Conservation (phyloP, 2,888 invertebrate genomes). For the Thymelicus acteon region DNA sequence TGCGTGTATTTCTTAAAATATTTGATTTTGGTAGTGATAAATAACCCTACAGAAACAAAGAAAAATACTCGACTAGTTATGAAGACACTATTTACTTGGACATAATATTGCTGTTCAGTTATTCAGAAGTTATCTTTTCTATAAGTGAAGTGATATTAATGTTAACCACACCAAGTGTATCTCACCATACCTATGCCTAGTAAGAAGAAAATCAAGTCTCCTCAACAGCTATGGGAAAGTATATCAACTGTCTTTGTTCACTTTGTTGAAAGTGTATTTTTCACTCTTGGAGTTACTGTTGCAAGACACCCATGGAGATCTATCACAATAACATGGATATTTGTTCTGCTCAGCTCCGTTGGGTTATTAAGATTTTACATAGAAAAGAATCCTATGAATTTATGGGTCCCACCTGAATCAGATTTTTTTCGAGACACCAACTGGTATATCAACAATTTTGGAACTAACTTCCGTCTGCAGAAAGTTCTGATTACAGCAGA, state of each 20-base stretch:
- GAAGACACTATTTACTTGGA: not conserved
- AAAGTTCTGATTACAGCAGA: constrained; percentile 86
- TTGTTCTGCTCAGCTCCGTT: constrained; percentile 84
- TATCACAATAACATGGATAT: constrained; percentile 81
- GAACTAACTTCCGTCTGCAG: constrained; percentile 86
- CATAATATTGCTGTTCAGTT: not conserved
- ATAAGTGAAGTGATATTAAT: constrained; percentile 22
- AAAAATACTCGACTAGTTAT: constrained; percentile 1
- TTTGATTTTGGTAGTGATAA: no score
- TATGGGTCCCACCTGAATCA: constrained; percentile 91
- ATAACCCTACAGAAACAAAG: not conserved
- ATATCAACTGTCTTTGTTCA: constrained; percentile 72
- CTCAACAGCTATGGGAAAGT: constrained; percentile 75
- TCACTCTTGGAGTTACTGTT: constrained; percentile 86
- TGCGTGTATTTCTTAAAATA: no score
- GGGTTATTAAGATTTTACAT: constrained; percentile 88
- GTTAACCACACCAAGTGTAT: constrained; percentile 10
- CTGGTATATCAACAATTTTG: constrained; percentile 89
- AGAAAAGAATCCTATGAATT: constrained; percentile 90
- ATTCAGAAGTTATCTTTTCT: no score
- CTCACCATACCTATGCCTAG: constrained; percentile 58
- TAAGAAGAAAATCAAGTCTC: constrained; percentile 60
- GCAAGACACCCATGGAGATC: constrained; percentile 86
- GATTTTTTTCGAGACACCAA: constrained; percentile 88
- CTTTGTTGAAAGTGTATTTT: constrained; percentile 74